Conservation (phyloP, 2,113 vertebrate species). For the Romanogobio albipinnatus region DNA sequence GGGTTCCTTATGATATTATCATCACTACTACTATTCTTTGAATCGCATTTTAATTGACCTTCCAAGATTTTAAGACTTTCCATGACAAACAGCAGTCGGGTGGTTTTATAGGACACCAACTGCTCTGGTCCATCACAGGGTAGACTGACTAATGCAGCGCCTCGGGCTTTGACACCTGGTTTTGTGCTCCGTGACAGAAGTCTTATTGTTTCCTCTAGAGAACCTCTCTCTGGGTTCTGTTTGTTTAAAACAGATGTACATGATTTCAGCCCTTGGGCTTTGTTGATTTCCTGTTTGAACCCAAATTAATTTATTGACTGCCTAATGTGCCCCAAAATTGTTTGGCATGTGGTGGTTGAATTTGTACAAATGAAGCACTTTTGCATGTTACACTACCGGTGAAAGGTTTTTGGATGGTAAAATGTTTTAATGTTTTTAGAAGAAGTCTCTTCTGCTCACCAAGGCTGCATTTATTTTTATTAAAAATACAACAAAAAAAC, state of each 20-base stretch:
- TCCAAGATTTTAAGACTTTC: neutral
- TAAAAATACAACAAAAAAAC: too few relatives aligned
- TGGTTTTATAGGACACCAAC: constrained; percentile 7
- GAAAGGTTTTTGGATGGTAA: too few relatives aligned
- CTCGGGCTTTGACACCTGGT: constrained; percentile 74
- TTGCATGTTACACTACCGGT: neutral
- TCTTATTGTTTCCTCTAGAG: constrained; percentile 69
- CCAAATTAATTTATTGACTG: constrained; percentile 57
- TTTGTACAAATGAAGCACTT: neutral
- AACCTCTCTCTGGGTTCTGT: constrained; percentile 1
- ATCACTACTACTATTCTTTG: neutral
- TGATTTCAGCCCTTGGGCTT: constrained; percentile 61
- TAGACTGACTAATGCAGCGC: constrained; percentile 65
- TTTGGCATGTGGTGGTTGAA: too few relatives aligned
- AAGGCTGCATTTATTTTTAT: too few relatives aligned
- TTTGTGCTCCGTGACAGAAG: constrained; percentile 56
- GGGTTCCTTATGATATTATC: neutral
- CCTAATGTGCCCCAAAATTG: constrained; percentile 22
- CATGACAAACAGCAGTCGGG: neutral
- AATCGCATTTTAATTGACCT: neutral
- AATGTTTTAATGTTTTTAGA: too few relatives aligned
- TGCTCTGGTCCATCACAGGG: constrained; percentile 57
- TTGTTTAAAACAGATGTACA: constrained; percentile 50
- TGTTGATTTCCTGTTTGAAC: constrained; percentile 60
- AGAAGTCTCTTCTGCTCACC: too few relatives aligned